phyloP scores from a whole-genome alignment of 1,140 invertebrate species.

The Lethrus apterus region DNA sequence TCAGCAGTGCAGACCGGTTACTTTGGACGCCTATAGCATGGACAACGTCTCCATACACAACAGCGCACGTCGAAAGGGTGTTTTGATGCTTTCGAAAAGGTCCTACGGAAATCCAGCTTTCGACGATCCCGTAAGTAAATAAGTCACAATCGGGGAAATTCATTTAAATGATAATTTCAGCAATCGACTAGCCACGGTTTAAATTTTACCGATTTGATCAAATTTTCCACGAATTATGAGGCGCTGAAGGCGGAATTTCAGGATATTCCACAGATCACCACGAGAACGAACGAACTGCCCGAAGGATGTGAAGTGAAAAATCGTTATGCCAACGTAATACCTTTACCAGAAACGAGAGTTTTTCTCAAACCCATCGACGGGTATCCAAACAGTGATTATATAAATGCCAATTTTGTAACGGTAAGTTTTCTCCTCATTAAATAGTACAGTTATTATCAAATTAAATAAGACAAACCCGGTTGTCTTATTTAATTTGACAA shows the following conservation, averaged over 20 bases:
- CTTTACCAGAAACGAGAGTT: constrained; percentile 82
- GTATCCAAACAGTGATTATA: constrained; percentile 76
- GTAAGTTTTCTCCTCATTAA: constrained; percentile 44
- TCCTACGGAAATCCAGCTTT: constrained; percentile 90
- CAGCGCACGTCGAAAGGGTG: constrained; percentile 61
- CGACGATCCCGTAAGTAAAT: constrained; percentile 68
- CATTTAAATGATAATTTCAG: constrained; percentile 42
- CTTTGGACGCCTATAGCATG: constrained; percentile 79
- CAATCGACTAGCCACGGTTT: constrained; percentile 61
- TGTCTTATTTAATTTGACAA: no score
- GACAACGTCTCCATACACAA: constrained; percentile 82
- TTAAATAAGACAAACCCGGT: no score
- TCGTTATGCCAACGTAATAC: constrained; percentile 89
- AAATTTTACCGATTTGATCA: constrained; percentile 65
- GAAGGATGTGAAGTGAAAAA: constrained; percentile 84
- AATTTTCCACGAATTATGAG: constrained; percentile 63
- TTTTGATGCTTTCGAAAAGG: constrained; percentile 67
- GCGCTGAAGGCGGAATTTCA: constrained; percentile 70
- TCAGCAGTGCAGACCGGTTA: constrained; percentile 78
- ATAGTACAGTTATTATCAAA: neutral
- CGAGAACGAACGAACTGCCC: constrained; percentile 74
- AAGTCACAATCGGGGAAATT: neutral
- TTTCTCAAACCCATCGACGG: constrained; percentile 58
- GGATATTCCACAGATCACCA: constrained; percentile 67
- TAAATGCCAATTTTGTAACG: constrained; percentile 85